Evolutionary conservation across 2,797 vertebrate species (phyloP).

Genomic region (Sebastiscus tertius): DNA sequence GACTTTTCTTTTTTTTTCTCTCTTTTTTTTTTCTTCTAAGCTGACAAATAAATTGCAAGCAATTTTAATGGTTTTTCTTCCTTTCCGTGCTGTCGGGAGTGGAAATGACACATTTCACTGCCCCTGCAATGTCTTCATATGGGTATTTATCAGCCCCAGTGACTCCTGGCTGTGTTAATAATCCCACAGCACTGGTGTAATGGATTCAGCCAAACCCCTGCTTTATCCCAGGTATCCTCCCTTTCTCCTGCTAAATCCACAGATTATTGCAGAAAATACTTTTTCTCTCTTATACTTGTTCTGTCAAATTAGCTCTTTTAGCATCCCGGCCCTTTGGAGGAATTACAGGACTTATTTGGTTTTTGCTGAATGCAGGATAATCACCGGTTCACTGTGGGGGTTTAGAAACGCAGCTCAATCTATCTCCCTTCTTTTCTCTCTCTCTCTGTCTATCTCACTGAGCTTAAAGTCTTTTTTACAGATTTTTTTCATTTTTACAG

Average conservation of each 20-base stretch:
- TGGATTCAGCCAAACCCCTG: constrained; percentile 78
- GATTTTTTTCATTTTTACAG: neutral
- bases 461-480: constrained; percentile 9
- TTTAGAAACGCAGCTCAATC: constrained; percentile 47
- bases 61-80: constrained; percentile 78
- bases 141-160: constrained; percentile 81
- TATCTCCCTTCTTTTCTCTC: constrained; percentile 29
- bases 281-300: constrained; percentile 79
- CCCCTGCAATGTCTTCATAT: constrained; percentile 80
- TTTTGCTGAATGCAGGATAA: constrained; percentile 76
- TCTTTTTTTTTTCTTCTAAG: constrained; percentile 45
- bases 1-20: constrained; percentile 50
- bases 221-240: constrained; percentile 81
- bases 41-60: constrained; percentile 83
- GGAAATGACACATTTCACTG: constrained; percentile 81
- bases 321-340: constrained; percentile 67
- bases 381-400: constrained; percentile 61
- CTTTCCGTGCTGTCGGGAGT: constrained; percentile 56
- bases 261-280: constrained; percentile 82
- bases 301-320: constrained; percentile 83
- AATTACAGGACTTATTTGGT: constrained; percentile 78
- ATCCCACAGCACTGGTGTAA: constrained; percentile 76
- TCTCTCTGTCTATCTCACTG: constrained; percentile 25
- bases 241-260: constrained; percentile 77
- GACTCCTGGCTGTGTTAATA: constrained; percentile 79